phyloP scores from a whole-genome alignment of 92 coral and sea anemone species.

The Palythoa grandiflora region DNA sequence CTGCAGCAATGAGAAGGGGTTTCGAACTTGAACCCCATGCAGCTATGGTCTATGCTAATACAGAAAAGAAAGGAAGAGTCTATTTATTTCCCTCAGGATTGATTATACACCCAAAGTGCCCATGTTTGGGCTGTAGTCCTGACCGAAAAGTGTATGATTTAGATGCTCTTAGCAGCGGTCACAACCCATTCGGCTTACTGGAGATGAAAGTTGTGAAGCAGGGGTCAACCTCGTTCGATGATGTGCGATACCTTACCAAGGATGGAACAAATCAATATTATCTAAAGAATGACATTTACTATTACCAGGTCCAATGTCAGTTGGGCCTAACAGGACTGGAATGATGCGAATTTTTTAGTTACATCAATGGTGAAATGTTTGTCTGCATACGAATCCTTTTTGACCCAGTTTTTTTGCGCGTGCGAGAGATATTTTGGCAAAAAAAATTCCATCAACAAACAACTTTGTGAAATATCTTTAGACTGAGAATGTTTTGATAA shows the following conservation, averaged over 20 bases:
- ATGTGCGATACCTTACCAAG: constrained; percentile 52
- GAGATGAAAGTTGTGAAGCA: constrained; percentile 64
- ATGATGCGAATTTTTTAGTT: constrained; percentile 64
- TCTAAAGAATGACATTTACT: constrained; percentile 44
- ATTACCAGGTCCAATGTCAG: constrained; percentile 64
- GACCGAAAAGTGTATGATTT: constrained; percentile 66
- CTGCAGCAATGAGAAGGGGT: constrained; percentile 62
- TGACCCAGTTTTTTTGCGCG: not conserved
- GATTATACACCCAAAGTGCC: constrained; percentile 63
- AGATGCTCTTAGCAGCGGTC: constrained; percentile 18
- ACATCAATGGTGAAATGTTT: constrained; percentile 31
- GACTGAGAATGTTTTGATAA: too few species aligned
- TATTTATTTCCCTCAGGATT: constrained; percentile 57
- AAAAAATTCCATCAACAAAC: too few species aligned
- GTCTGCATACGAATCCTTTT: constrained; percentile 13
- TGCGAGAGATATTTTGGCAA: too few species aligned
- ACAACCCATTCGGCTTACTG: constrained; percentile 55
- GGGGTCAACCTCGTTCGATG: constrained; percentile 45
- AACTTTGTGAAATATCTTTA: too few species aligned
- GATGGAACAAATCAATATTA: constrained; percentile 34
- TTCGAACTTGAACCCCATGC: constrained; percentile 60
- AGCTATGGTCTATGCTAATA: constrained; percentile 55
- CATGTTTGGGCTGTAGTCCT: constrained; percentile 75
- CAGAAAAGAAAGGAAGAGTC: constrained; percentile 41
- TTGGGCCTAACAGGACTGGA: constrained; percentile 56